Conservation (phyloP, 30 jellyfish, hydroid and myxozoan species). For the Aurelia aurita region DNA sequence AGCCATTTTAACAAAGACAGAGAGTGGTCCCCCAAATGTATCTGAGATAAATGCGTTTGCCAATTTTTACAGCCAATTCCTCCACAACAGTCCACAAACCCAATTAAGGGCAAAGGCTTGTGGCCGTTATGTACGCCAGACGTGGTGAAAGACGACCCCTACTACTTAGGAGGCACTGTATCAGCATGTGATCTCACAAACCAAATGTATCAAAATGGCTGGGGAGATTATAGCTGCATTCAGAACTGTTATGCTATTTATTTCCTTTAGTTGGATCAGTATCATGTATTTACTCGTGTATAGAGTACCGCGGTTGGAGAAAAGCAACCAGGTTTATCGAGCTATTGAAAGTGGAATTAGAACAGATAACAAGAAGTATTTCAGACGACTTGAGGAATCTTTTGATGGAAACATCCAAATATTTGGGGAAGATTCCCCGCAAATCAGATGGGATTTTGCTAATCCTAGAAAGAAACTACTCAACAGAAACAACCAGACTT, state of each 20-base stretch:
- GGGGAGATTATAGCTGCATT: conserved; percentile 76
- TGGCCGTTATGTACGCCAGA: too few relatives aligned
- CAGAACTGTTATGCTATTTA: conserved; percentile 63
- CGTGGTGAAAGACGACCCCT: neutral
- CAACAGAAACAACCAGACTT: neutral
- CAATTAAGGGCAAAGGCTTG: too few relatives aligned
- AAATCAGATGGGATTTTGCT: conserved; percentile 1
- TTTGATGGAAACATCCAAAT: conserved; percentile 39
- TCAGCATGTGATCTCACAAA: conserved; percentile 44
- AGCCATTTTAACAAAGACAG: too few relatives aligned
- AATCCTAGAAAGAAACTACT: conserved; percentile 16
- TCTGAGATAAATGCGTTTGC: neutral
- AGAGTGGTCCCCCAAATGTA: too few relatives aligned
- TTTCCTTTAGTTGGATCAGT: conserved; percentile 68
- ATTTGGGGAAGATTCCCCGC: conserved; percentile 48
- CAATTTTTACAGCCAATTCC: neutral
- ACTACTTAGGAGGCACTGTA: conserved; percentile 8
- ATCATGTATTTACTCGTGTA: conserved; percentile 62
- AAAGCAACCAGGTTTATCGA: neutral
- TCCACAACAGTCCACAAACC: too few relatives aligned
- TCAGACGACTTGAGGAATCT: neutral
- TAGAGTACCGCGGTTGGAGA: conserved; percentile 56
- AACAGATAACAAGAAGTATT: neutral
- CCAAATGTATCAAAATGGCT: conserved; percentile 50
- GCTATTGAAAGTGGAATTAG: conserved; percentile 14